Conservation (phyloP, 2,113 vertebrate genomes). For the Pelvicachromis taeniatus region DNA sequence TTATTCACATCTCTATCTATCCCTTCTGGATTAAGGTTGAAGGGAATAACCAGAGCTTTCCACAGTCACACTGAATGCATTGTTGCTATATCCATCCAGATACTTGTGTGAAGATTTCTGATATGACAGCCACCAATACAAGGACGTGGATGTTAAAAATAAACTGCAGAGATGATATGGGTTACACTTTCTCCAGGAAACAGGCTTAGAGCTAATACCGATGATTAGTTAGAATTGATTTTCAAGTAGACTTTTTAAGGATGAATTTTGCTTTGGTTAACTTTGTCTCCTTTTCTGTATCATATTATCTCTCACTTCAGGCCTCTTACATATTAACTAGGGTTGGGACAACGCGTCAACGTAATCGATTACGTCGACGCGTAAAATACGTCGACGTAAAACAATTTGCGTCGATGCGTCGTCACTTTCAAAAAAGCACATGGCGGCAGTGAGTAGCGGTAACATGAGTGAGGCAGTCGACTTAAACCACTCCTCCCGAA, state of each 20-base stretch:
- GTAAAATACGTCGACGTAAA: too few species aligned
- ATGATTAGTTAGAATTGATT: background rate
- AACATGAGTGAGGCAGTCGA: too few species aligned
- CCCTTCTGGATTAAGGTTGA: background rate
- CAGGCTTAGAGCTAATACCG: background rate
- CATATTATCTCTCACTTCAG: background rate
- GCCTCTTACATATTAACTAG: background rate
- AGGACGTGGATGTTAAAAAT: background rate
- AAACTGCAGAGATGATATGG: background rate
- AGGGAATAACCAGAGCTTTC: background rate
- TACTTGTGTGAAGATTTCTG: too few species aligned
- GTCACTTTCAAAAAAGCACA: too few species aligned
- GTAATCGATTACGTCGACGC: too few species aligned
- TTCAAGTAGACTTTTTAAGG: background rate
- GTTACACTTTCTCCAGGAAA: background rate
- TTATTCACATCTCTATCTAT: background rate
- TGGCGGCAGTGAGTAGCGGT: too few species aligned
- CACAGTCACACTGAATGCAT: background rate
- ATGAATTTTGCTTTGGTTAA: background rate
- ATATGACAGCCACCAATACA: background rate
- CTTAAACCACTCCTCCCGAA: too few species aligned
- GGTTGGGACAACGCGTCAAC: too few species aligned
- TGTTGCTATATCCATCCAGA: too few species aligned
- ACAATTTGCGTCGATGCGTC: too few species aligned
- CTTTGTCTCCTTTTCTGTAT: background rate